Percentiles rank a stretch among this genome's conserved stretches.
These are phyloP conservation scores for Galemys pyrenaicus DNA, from an alignment of 2,113 vertebrate species.

Conservation along the genomic window DNA sequence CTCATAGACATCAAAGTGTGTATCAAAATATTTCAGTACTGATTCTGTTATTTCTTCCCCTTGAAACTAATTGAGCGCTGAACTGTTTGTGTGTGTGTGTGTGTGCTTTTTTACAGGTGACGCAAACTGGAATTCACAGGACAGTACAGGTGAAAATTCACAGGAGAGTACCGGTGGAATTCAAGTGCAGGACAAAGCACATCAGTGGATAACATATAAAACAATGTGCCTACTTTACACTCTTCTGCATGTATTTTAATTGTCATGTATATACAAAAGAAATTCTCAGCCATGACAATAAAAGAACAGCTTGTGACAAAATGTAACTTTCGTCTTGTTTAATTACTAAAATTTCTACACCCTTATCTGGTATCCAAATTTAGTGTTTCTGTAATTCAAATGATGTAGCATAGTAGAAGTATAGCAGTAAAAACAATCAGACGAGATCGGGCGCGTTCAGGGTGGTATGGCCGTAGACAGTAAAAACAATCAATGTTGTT, in stretches of 20 bases:
- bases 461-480: no score
- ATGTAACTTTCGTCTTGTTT: neutral
- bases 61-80: neutral
- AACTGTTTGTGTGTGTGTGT: neutral
- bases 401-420: neutral
- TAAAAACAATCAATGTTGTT: neutral
- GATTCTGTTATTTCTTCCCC: neutral
- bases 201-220: neutral
- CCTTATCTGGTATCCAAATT: constrained; percentile 20
- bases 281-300: neutral
- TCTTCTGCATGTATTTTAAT: constrained; percentile 38
- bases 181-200: neutral
- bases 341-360: constrained; percentile 23
- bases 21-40: constrained; percentile 65
- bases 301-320: neutral
- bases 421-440: neutral
- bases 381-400: constrained; percentile 15
- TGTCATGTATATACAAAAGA: neutral
- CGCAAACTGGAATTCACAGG: constrained; percentile 1
- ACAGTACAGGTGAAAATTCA: no score
- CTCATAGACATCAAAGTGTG: constrained; percentile 79
- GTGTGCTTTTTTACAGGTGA: neutral
- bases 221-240: constrained; percentile 23
- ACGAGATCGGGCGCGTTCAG: no score
- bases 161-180: no score